Conservation (phyloP, 64 coral and sea anemone species). For the Montipora capricornis region DNA sequence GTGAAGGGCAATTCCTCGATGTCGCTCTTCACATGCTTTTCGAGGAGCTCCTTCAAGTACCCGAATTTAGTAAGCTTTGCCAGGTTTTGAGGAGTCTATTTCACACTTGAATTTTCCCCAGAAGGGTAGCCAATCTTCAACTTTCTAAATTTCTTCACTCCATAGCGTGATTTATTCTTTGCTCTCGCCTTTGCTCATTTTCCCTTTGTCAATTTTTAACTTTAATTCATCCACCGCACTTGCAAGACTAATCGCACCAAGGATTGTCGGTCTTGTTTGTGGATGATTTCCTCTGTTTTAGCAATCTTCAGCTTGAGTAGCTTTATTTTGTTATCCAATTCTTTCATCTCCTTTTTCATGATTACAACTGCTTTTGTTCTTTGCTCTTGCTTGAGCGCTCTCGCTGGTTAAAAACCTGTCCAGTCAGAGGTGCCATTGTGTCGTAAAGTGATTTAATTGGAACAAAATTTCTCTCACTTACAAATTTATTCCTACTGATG, state of each 20-base stretch:
- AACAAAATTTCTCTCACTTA: too few relatives aligned
- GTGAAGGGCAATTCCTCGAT: constrained; percentile 60
- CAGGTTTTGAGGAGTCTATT: constrained; percentile 18
- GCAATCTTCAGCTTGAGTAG: not conserved
- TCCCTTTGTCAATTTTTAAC: constrained; percentile 14
- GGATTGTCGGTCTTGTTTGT: too few relatives aligned
- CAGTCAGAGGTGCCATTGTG: not conserved
- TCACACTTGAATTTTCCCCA: constrained; percentile 51
- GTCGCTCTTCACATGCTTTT: constrained; percentile 11
- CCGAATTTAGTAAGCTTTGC: constrained; percentile 53
- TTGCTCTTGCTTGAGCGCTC: not conserved
- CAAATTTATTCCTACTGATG: too few relatives aligned
- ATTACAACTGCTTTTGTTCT: not conserved
- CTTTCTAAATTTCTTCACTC: not conserved
- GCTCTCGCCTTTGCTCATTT: constrained; percentile 26
- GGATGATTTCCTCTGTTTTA: too few relatives aligned
- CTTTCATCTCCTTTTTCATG: constrained; percentile 33
- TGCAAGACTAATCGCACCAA: too few relatives aligned
- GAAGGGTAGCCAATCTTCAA: constrained; percentile 59
- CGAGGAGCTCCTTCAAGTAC: constrained; percentile 36
- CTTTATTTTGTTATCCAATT: constrained; percentile 43
- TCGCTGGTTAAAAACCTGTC: not conserved
- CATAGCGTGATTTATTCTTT: constrained; percentile 58
- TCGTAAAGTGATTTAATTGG: not conserved
- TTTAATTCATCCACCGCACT: too few relatives aligned